phyloP scores from a whole-genome alignment of 2,888 invertebrate genomes.

The Andrena haemorrhoa region DNA sequence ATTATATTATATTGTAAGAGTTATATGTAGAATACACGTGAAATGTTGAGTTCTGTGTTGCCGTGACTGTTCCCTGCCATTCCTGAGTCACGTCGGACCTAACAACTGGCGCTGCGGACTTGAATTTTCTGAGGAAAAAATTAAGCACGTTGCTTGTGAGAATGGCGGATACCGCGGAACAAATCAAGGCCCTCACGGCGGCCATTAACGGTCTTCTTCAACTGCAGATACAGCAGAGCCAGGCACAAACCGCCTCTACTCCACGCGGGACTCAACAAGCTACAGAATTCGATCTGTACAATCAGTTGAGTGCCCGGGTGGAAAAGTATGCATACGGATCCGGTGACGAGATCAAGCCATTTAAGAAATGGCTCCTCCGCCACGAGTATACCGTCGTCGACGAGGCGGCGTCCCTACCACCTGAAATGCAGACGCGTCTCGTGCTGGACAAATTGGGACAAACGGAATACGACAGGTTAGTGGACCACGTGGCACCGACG shows the following conservation, averaged over 20 bases:
- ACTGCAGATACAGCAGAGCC: neutral
- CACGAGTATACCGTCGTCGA: neutral
- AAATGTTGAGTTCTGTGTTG: too few species aligned
- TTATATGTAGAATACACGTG: too few species aligned
- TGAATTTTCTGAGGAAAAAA: neutral
- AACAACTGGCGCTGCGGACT: conserved; percentile 12
- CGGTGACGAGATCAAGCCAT: neutral
- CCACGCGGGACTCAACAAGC: neutral
- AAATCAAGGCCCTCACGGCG: conserved; percentile 6
- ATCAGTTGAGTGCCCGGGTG: neutral
- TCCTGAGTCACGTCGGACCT: neutral
- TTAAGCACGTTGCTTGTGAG: neutral
- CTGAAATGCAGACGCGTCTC: neutral
- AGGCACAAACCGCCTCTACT: neutral
- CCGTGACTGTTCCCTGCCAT: too few species aligned
- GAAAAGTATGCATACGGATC: neutral
- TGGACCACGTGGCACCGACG: conserved; percentile 2
- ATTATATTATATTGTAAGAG: too few species aligned
- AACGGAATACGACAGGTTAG: neutral
- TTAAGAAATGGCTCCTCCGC: neutral
- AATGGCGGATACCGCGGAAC: neutral
- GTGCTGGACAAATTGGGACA: conserved; percentile 9
- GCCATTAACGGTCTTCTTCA: neutral
- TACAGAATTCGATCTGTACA: neutral
- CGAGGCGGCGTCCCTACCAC: neutral